Evolutionary conservation across 35 echinoderm and acorn worm species (phyloP).

Genomic region (Amphiura filiformis): DNA sequence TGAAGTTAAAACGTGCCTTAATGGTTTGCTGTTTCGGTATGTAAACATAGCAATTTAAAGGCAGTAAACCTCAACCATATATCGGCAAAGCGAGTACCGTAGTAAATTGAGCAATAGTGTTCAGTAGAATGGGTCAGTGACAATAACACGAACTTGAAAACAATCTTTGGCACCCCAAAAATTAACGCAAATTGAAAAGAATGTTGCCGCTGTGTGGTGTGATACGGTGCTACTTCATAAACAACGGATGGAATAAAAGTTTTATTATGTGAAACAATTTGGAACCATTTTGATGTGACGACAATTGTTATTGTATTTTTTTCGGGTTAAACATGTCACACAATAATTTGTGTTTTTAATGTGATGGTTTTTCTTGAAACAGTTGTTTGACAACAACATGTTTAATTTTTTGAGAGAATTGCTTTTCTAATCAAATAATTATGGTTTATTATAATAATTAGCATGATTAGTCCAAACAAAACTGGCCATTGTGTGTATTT

Average conservation of each 20-base stretch:
- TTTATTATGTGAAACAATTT: neutral
- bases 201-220: neutral
- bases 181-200: neutral
- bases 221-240: neutral
- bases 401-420: no score
- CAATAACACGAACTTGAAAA: neutral
- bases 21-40: constrained; percentile 9
- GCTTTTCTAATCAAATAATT: no score
- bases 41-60: neutral
- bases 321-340: no score
- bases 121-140: neutral
- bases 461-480: no score
- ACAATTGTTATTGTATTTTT: no score
- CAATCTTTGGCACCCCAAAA: neutral
- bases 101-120: neutral
- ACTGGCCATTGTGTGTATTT: no score
- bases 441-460: no score
- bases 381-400: no score
- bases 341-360: no score
- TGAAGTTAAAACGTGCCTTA: neutral
- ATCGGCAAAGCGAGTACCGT: neutral
- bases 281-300: neutral
- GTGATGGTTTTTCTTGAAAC: no score
- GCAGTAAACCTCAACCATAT: neutral
- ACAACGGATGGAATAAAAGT: no score